Evolutionary conservation across 2,888 invertebrate genomes (phyloP).

Genomic region (Agrotis ipsilon): DNA sequence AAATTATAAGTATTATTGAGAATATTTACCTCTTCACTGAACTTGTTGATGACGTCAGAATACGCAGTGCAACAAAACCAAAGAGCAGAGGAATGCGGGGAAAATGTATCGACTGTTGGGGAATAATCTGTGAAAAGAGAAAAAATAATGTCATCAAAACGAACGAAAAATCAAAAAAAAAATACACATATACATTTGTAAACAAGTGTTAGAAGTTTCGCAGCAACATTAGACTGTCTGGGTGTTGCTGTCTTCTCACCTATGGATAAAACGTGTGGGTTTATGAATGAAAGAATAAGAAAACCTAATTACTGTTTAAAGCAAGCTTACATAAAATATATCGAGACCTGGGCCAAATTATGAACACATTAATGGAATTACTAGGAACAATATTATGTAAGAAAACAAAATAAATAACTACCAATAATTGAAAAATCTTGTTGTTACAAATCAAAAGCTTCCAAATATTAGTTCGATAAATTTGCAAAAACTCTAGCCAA

Average conservation of each 20-base stretch:
- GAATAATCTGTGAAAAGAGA: slow-evolving; percentile 43
- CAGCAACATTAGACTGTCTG: too few relatives aligned
- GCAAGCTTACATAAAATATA: too few relatives aligned
- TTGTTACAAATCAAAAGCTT: slow-evolving; percentile 33
- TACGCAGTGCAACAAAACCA: slow-evolving; percentile 22
- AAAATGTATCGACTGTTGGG: slow-evolving; percentile 48
- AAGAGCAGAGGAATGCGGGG: slow-evolving; percentile 45
- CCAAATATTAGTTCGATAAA: slow-evolving; percentile 45
- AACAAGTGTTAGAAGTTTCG: too few relatives aligned
- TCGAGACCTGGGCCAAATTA: too few relatives aligned
- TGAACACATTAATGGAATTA: too few relatives aligned
- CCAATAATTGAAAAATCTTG: slow-evolving; percentile 35
- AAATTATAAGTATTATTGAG: not conserved
- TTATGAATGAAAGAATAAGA: too few relatives aligned
- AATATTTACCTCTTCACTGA: slow-evolving; percentile 26
- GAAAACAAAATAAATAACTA: slow-evolving; percentile 1
- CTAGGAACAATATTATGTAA: too few relatives aligned
- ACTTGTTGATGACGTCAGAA: not conserved
- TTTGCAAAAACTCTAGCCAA: slow-evolving; percentile 1
- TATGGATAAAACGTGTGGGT: too few relatives aligned
- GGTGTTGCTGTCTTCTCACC: too few relatives aligned
- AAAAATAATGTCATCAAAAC: not conserved
- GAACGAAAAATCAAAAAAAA: too few relatives aligned
- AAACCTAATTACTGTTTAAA: too few relatives aligned
- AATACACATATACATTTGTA: too few relatives aligned